These are phyloP conservation scores for Meleagris gallopavo DNA, from an alignment of 2,113 vertebrate genomes.

Conservation along the genomic window DNA sequence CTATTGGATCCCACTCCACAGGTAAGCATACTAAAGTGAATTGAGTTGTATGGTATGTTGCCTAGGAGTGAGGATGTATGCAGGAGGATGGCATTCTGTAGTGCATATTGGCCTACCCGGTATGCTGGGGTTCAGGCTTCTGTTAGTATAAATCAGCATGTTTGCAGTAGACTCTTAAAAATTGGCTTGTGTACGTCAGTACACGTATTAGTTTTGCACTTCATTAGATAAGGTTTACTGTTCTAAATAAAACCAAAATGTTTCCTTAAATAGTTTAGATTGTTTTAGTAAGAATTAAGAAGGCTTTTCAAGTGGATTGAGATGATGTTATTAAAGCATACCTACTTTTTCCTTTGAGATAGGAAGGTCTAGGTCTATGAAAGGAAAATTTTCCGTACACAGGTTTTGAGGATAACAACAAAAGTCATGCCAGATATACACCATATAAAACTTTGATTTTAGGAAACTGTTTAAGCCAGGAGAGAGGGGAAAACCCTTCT, in stretches of 20 bases:
- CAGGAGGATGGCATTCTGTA: neutral
- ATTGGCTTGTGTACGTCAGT: neutral
- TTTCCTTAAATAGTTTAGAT: conserved; percentile 31
- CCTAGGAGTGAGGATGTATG: rapidly evolving
- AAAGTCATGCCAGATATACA: conserved; percentile 32
- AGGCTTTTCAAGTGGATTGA: conserved; percentile 36
- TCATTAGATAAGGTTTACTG: conserved; percentile 34
- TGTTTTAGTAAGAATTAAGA: conserved; percentile 53
- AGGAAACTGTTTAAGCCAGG: neutral
- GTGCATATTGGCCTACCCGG: neutral
- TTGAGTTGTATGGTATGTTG: neutral
- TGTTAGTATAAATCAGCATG: rapidly evolving
- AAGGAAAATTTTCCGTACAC: conserved; percentile 16
- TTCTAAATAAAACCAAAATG: conserved; percentile 29
- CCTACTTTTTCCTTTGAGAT: conserved; percentile 14
- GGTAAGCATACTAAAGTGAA: neutral
- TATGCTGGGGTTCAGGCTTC: neutral
- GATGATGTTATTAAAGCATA: conserved; percentile 35
- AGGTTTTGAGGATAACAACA: conserved; percentile 13
- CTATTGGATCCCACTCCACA: neutral
- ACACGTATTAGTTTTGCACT: conserved; percentile 6
- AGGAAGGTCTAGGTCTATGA: neutral
- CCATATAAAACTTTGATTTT: conserved; percentile 12
- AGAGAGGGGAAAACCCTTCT: conserved; percentile 4
- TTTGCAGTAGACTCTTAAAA: neutral